These are phyloP conservation scores for Tyrophagus putrescentiae DNA, from an alignment of 1,140 invertebrate species.

Conservation along the genomic window DNA sequence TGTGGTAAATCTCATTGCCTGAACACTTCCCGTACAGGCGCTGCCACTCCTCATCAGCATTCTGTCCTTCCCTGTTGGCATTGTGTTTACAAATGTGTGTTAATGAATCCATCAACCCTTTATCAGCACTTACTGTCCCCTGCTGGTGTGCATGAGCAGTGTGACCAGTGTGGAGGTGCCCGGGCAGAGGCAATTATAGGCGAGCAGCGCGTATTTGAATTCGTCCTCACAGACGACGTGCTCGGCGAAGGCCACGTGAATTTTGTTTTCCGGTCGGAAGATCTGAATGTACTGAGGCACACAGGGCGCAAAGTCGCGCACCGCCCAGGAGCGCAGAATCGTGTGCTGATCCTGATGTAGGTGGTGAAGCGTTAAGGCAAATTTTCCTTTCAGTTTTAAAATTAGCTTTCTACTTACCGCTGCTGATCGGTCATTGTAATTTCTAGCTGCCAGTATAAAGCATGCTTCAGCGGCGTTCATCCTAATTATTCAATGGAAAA, in stretches of 20 bases:
- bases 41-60: conserved; percentile 88
- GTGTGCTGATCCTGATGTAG: conserved; percentile 96
- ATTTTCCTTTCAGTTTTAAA: not conserved
- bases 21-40: conserved; percentile 88
- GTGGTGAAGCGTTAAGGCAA: too few relatives aligned
- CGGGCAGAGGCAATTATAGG: conserved; percentile 94
- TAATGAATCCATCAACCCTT: conserved; percentile 3
- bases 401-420: conserved; percentile 45
- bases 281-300: conserved; percentile 96
- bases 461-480: conserved; percentile 94
- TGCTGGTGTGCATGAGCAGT: conserved; percentile 79
- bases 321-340: conserved; percentile 90
- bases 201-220: conserved; percentile 88
- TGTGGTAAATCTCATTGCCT: conserved; percentile 97
- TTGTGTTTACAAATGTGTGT: conserved; percentile 19
- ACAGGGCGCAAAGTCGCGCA: conserved; percentile 88
- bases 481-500: too few relatives aligned
- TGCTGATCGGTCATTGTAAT: conserved; percentile 90
- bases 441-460: conserved; percentile 81
- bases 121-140: conserved; percentile 66
- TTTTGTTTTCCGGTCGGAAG: conserved; percentile 90
- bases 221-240: conserved; percentile 91
- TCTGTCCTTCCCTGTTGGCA: conserved; percentile 71
- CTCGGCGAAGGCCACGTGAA: conserved; percentile 95
- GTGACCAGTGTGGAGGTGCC: conserved; percentile 91